Percentiles rank a stretch among this genome's conserved stretches.
These are phyloP conservation scores for Erpobdella octoculata DNA, from an alignment of 2,888 invertebrate genomes.

Conservation along the genomic window DNA sequence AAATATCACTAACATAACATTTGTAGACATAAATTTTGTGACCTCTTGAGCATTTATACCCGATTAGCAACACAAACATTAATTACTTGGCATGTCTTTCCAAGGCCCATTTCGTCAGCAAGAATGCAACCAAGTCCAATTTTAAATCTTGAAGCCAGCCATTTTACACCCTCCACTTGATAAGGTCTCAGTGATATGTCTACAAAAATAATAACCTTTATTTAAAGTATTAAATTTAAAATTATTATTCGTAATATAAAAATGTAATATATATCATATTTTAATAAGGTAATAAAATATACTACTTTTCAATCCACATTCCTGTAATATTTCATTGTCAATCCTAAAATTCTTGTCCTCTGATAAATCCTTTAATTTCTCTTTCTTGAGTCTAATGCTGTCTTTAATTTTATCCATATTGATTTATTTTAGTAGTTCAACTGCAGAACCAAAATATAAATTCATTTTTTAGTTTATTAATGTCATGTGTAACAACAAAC, in stretches of 20 bases:
- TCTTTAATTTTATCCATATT: too few species aligned
- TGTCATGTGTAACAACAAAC: too few species aligned
- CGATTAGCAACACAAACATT: not conserved
- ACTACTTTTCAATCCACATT: not conserved
- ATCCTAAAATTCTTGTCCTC: not conserved
- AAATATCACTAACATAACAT: not conserved
- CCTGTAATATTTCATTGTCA: not conserved
- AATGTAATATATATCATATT: too few species aligned
- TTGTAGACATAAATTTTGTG: not conserved
- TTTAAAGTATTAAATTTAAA: not conserved
- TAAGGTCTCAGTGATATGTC: conserved; percentile 41
- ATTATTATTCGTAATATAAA: not conserved
- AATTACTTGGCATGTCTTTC: conserved; percentile 50
- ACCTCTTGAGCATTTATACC: not conserved
- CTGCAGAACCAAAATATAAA: too few species aligned
- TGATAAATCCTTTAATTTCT: too few species aligned
- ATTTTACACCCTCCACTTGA: conserved; percentile 48
- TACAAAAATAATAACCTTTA: not conserved
- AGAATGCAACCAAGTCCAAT: conserved; percentile 48
- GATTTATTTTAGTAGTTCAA: too few species aligned
- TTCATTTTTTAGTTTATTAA: too few species aligned
- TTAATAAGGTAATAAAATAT: too few species aligned
- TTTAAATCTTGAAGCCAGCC: conserved; percentile 45
- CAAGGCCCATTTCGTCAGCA: conserved; percentile 52
- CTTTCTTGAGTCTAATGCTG: too few species aligned